Evolutionary conservation across 2,113 vertebrate species (phyloP), one percentile per base, ranked within the genome.

Genomic region (Vireo altiloquus): DNA sequence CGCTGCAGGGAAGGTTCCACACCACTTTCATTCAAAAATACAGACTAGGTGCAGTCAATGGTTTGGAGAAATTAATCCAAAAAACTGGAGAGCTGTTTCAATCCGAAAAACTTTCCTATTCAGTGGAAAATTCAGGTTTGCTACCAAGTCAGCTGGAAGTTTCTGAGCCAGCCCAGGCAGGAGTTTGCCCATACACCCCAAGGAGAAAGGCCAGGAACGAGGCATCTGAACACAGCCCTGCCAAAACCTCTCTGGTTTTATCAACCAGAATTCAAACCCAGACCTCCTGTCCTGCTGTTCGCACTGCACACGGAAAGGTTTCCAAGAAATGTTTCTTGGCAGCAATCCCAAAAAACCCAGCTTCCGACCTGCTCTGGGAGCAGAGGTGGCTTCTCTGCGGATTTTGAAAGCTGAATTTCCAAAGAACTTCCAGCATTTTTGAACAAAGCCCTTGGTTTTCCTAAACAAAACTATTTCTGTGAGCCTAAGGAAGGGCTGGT

Each of bases 161-260:
- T 82, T 59, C 50, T 66, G 71, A 88, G 79, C 70, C 85, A 90
- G 90, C 25, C 70, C 63, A 72, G 71, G 66, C 63, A 64, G 68
- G 59, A 76, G 16, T 87, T 84, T 91, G 69, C 79, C 86, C 35
- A 1, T 18, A 35, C 13, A 75, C 5, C 39, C 60, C 46, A 78
- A 31, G 1, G 5, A 57, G 76, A 74, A 74, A 82, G 70, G 85
- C 59, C 68, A 88, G 68, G 79, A 69, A 53, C 3, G 37, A 96
- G 42, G 79, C 92, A 86, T 87, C 74, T 19, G 64, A 84, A 59
- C 68, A 78, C 18, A 30, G 42, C 49, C 63, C 65, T 81, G 92
- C 91, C 92, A 93, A 96, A 92, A 74, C 77, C 89, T 87, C 69
- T 17, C 69, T 44, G 92, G 76, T 87, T 96, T 93, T 66, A 94